Percentiles rank a stretch among this genome's conserved stretches.
Conservation (phyloP, 2,888 invertebrate genomes). For the Euplexia lucipara region DNA sequence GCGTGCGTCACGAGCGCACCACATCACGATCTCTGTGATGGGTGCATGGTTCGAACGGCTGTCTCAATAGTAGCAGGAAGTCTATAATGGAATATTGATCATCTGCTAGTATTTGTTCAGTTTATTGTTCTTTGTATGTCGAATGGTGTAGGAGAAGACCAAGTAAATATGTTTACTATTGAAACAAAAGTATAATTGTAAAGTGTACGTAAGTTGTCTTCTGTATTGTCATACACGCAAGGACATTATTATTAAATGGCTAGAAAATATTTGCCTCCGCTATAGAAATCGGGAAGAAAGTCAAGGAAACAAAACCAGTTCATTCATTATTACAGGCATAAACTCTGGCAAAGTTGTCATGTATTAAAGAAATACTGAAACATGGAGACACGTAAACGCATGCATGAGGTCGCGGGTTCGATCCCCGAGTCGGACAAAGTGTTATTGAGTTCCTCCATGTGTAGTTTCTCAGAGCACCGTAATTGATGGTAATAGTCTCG, state of each 20-base stretch:
- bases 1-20: conserved; percentile 70
- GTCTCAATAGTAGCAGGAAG: conserved; percentile 58
- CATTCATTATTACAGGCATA: not conserved
- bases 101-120: conserved; percentile 17
- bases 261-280: too few species aligned
- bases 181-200: not conserved
- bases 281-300: not conserved
- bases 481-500: too few species aligned
- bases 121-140: not conserved
- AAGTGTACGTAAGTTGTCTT: not conserved
- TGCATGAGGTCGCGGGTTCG: too few species aligned
- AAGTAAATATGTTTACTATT: conserved; percentile 1
- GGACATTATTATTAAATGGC: too few species aligned
- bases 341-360: not conserved
- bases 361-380: not conserved
- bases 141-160: not conserved
- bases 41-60: conserved; percentile 24
- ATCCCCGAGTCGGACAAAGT: too few species aligned
- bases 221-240: not conserved
- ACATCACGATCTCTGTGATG: conserved; percentile 66
- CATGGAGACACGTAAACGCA: not conserved
- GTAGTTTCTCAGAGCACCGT: too few species aligned
- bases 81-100: conserved; percentile 35
- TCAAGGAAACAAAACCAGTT: not conserved
- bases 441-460: too few species aligned